phyloP scores from a whole-genome alignment of 2,888 invertebrate species.

The Protonemura montana region DNA sequence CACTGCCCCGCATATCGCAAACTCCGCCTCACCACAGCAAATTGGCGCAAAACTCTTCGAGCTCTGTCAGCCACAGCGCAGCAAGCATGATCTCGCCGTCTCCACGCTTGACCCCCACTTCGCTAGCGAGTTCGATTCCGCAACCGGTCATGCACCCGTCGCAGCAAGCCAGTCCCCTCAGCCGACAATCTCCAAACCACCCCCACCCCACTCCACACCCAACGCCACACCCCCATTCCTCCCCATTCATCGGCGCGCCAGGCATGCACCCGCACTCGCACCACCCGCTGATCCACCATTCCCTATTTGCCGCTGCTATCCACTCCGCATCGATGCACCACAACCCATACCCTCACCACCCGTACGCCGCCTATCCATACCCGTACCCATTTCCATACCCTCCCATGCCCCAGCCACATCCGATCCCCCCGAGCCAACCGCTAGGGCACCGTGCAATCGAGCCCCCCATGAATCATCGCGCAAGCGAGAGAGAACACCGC shows the following conservation, averaged over 20 bases:
- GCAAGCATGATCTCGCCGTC: conserved; percentile 68
- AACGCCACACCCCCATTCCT: conserved; percentile 54
- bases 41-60: conserved; percentile 49
- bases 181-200: conserved; percentile 54
- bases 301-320: conserved; percentile 70
- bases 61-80: conserved; percentile 68
- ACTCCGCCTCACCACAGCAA: conserved; percentile 47
- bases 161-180: conserved; percentile 72
- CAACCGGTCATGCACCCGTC: conserved; percentile 78
- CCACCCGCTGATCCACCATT: conserved; percentile 74
- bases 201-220: conserved; percentile 54
- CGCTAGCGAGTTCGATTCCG: conserved; percentile 69
- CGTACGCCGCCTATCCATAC: conserved; percentile 66
- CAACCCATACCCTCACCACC: conserved; percentile 67
- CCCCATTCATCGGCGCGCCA: conserved; percentile 69
- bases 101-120: conserved; percentile 60
- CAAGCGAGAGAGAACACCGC: conserved; percentile 8
- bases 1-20: conserved; percentile 45
- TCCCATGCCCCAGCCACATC: conserved; percentile 67
- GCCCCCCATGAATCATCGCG: conserved; percentile 35
- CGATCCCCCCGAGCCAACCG: conserved; percentile 65
- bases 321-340: conserved; percentile 70
- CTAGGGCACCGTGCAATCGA: conserved; percentile 51
- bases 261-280: conserved; percentile 78
- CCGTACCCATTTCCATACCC: conserved; percentile 74